Evolutionary conservation across 2,888 invertebrate genomes (phyloP).

Genomic region (Stramonita haemastoma): DNA sequence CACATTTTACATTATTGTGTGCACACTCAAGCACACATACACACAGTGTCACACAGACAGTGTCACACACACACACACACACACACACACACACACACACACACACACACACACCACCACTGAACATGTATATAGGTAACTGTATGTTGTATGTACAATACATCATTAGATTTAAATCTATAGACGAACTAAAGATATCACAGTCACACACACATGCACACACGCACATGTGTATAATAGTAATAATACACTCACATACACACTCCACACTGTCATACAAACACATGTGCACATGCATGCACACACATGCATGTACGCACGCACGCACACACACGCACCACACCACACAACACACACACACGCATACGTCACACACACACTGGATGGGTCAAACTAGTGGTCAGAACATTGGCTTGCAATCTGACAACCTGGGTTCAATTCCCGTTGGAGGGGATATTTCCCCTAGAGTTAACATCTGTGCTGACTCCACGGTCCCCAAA

Average conservation of each 20-base stretch:
- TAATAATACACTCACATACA: neutral
- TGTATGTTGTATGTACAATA: too few relatives aligned
- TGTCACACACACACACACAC: constrained; percentile 1
- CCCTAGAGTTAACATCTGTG: too few relatives aligned
- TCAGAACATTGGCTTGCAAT: too few relatives aligned
- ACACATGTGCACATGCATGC: neutral
- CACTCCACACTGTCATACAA: neutral
- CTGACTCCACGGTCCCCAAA: too few relatives aligned
- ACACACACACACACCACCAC: constrained; percentile 16
- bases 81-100: neutral
- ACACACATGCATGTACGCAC: neutral
- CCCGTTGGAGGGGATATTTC: too few relatives aligned
- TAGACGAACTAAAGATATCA: neutral
- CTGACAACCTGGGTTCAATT: too few relatives aligned
- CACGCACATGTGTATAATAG: neutral
- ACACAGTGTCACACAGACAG: neutral
- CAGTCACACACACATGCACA: neutral
- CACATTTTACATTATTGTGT: neutral
- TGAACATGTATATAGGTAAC: too few relatives aligned
- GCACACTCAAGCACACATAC: neutral
- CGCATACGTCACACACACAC: neutral
- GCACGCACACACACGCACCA: constrained; percentile 8
- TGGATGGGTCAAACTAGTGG: too few relatives aligned
- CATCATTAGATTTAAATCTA: neutral
- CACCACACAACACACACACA: constrained; percentile 10